A percentile compares a stretch with the other conserved stretches of the same genome.
These are phyloP conservation scores for Platyrinchus mystaceus DNA, from an alignment of 2,797 vertebrate species.

Conservation along the genomic window DNA sequence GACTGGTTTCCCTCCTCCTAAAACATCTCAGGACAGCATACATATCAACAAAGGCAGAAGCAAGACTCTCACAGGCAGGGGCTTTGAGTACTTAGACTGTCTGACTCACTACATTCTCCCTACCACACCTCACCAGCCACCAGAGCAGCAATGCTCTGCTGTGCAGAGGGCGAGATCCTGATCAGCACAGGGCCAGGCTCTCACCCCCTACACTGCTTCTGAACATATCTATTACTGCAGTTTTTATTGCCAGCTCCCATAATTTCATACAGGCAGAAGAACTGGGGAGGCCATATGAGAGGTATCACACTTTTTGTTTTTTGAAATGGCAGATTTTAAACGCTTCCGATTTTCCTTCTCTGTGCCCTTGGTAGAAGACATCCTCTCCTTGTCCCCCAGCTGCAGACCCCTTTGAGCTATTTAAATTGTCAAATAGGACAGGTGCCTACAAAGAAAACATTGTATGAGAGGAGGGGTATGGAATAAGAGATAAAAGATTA, in stretches of 20 bases:
- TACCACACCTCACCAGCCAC: not conserved
- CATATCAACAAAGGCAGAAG: not conserved
- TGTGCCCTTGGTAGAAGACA: not conserved
- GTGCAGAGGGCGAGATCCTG: fast-evolving
- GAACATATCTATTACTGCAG: not conserved
- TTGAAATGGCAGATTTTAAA: not conserved
- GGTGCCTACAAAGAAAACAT: not conserved
- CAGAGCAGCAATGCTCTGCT: fast-evolving
- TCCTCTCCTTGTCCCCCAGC: not conserved
- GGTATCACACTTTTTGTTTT: not conserved
- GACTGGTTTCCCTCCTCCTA: not conserved
- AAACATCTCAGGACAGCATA: not conserved
- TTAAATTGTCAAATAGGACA: not conserved
- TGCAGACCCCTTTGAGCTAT: not conserved
- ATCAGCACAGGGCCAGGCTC: not conserved
- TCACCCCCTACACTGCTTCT: not conserved
- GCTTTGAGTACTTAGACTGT: not conserved
- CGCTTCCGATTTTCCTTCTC: not conserved
- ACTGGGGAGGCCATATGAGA: not conserved
- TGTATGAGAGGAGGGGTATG: not conserved
- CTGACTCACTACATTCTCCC: not conserved
- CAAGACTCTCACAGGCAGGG: not conserved
- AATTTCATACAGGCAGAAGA: not conserved
- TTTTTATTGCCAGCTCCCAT: not conserved
- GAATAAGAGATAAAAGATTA: not conserved